Conservation (phyloP, 2,113 vertebrate species). For the Tachycineta bicolor region DNA sequence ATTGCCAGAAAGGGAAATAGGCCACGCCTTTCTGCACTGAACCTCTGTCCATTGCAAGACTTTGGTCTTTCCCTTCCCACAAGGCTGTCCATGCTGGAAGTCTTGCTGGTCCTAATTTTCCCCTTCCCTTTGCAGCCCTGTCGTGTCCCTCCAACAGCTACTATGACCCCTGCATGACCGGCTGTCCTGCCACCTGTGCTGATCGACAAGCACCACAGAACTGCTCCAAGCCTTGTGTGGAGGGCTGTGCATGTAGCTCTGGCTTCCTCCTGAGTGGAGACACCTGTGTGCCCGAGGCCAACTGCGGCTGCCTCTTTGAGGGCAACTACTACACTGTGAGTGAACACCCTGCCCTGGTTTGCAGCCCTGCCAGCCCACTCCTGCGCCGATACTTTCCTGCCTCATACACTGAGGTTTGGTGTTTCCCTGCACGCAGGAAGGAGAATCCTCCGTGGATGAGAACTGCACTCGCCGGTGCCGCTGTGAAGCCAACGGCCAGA, state of each 20-base stretch:
- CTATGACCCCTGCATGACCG: conserved; percentile 60
- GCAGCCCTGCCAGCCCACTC: background rate
- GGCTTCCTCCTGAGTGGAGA: conserved; percentile 72
- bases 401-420: conserved; percentile 45
- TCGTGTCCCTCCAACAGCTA: conserved; percentile 69
- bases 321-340: conserved; percentile 40
- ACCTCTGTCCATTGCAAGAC: background rate
- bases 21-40: background rate
- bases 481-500: conserved; percentile 67
- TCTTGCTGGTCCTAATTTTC: background rate
- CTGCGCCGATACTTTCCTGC: background rate
- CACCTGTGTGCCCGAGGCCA: conserved; percentile 47
- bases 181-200: conserved; percentile 51
- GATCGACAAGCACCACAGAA: background rate
- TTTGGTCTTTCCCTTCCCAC: background rate
- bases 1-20: background rate
- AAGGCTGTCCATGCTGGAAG: no score
- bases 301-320: conserved; percentile 70
- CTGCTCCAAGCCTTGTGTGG: conserved; percentile 70
- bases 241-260: conserved; percentile 69
- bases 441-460: conserved; percentile 55
- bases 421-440: conserved; percentile 69
- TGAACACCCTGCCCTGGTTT: background rate
- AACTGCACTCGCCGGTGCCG: conserved; percentile 75
- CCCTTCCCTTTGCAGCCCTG: conserved; percentile 32